Percentiles rank a stretch among this genome's conserved stretches.
These are phyloP conservation scores for Bombus consobrinus DNA, from an alignment of 1,140 invertebrate genomes.

Conservation along the genomic window DNA sequence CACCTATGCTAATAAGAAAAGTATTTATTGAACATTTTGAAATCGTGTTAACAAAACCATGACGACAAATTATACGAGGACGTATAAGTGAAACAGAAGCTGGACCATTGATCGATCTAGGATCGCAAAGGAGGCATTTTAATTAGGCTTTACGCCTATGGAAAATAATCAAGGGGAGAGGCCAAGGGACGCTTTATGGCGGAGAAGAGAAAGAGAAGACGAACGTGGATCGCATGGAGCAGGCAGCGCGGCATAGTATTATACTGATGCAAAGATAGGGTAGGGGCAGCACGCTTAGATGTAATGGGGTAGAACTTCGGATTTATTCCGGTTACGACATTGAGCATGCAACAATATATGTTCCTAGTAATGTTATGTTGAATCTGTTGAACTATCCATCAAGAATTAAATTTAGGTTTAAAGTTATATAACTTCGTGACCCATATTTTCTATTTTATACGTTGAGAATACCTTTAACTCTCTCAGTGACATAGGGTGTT, in stretches of 20 bases:
- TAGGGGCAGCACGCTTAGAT: constrained; percentile 74
- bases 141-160: constrained; percentile 72
- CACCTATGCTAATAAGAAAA: neutral
- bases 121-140: constrained; percentile 46
- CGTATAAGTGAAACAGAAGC: neutral
- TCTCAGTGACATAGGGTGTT: neutral
- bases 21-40: neutral
- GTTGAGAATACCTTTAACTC: neutral
- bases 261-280: constrained; percentile 73
- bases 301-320: constrained; percentile 77
- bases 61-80: neutral
- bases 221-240: constrained; percentile 63
- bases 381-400: neutral
- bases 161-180: constrained; percentile 75
- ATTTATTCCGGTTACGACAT: constrained; percentile 79
- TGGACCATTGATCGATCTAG: constrained; percentile 10
- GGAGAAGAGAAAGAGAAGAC: constrained; percentile 49
- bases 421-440: neutral
- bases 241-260: constrained; percentile 66
- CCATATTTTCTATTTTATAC: neutral
- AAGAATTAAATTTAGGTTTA: neutral
- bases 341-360: constrained; percentile 66
- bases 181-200: constrained; percentile 71
- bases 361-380: constrained; percentile 34
- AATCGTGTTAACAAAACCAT: neutral